phyloP scores from a whole-genome alignment of 2,113 vertebrate genomes.

The Psittacula cyanocephala region DNA sequence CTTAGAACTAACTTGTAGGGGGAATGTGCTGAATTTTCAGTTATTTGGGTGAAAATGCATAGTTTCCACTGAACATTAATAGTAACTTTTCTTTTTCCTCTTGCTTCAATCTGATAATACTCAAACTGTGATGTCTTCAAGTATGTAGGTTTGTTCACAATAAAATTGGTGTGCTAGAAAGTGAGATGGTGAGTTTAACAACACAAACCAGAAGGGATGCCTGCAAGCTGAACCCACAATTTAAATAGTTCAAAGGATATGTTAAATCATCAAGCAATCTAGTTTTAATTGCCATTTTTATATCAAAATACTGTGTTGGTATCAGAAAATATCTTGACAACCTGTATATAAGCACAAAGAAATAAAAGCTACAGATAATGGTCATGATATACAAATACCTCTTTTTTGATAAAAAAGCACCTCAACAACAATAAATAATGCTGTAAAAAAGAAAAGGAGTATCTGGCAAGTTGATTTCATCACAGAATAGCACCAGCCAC shows the following conservation, averaged over 20 bases:
- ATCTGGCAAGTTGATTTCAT: background rate
- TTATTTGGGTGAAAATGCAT: background rate
- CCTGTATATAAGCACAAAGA: background rate
- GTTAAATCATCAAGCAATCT: background rate
- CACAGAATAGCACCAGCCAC: constrained; percentile 97
- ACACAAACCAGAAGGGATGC: background rate
- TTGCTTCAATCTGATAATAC: background rate
- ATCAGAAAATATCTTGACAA: background rate
- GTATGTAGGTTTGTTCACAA: background rate
- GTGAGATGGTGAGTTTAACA: background rate
- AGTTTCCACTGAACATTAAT: background rate
- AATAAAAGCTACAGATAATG: background rate
- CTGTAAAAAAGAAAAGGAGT: background rate
- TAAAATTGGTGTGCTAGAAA: background rate
- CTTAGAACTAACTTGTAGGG: background rate
- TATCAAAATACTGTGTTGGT: background rate
- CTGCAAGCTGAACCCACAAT: background rate
- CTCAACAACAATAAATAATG: background rate
- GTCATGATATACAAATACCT: background rate
- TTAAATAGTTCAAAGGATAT: background rate
- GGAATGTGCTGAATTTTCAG: background rate
- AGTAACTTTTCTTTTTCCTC: background rate
- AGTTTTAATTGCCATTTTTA: background rate
- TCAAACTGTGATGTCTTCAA: background rate
- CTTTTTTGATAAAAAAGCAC: background rate